phyloP scores from a whole-genome alignment of 2,888 invertebrate species.

The Dermolepida albohirtum region DNA sequence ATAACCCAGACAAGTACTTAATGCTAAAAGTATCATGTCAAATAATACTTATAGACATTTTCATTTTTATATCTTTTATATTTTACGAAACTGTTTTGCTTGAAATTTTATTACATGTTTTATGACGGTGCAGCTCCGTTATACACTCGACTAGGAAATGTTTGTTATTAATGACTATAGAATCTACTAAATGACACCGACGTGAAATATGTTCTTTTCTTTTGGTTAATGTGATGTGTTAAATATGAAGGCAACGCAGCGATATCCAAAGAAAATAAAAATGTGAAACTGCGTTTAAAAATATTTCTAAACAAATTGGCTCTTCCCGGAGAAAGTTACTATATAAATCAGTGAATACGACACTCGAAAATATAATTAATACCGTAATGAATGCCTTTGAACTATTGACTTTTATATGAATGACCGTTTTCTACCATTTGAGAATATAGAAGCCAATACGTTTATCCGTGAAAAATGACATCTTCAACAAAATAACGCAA shows the following conservation, averaged over 20 bases:
- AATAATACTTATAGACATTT: conserved; percentile 18
- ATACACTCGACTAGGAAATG: too few relatives aligned
- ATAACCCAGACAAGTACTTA: too few relatives aligned
- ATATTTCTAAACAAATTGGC: conserved; percentile 2
- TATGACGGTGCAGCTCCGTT: too few relatives aligned
- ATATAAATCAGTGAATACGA: conserved; percentile 1
- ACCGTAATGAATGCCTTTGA: conserved; percentile 3
- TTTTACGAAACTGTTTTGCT: background rate
- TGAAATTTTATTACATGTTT: too few relatives aligned
- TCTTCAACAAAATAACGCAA: too few relatives aligned
- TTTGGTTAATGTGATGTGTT: background rate
- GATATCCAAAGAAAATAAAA: conserved; percentile 4
- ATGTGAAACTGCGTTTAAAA: background rate
- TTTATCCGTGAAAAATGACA: too few relatives aligned
- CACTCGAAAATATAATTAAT: conserved; percentile 6
- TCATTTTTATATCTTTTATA: conserved; percentile 7
- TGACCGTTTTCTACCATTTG: background rate
- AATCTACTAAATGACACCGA: conserved; percentile 10
- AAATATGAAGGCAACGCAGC: background rate
- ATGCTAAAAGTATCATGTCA: background rate
- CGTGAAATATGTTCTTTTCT: conserved; percentile 3
- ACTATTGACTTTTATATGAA: conserved; percentile 8
- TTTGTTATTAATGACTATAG: too few relatives aligned
- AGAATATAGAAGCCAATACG: too few relatives aligned
- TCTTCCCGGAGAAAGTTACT: conserved; percentile 4